These are phyloP conservation scores for Parelbella ahira DNA, from an alignment of 2,888 invertebrate species.

Conservation along the genomic window DNA sequence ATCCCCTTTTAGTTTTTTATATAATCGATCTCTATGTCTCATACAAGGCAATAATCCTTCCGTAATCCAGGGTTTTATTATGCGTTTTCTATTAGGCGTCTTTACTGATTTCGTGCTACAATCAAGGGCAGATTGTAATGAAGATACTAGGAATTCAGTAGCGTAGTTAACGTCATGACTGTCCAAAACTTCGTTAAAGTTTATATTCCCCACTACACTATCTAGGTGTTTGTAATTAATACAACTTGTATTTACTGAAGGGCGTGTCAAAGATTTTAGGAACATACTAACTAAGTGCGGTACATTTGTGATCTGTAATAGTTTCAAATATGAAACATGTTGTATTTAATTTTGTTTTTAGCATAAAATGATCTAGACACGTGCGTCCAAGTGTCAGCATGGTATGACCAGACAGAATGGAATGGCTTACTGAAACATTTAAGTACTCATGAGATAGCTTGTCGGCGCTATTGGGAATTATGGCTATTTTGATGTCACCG, in stretches of 20 bases:
- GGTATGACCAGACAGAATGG: conserved; percentile 25
- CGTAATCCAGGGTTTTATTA: conserved; percentile 4
- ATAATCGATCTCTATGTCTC: conserved; percentile 24
- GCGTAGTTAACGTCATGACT: not conserved
- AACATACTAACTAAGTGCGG: too few relatives aligned
- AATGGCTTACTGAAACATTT: conserved; percentile 27
- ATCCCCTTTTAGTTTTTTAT: conserved; percentile 21
- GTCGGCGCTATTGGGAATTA: conserved; percentile 11
- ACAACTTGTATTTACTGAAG: not conserved
- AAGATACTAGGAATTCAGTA: not conserved
- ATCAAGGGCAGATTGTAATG: not conserved
- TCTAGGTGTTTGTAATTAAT: not conserved
- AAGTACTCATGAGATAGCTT: conserved; percentile 27
- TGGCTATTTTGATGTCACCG: conserved; percentile 32
- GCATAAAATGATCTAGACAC: not conserved
- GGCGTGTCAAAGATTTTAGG: not conserved
- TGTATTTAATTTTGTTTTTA: conserved; percentile 1
- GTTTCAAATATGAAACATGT: not conserved
- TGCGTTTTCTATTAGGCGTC: conserved; percentile 1
- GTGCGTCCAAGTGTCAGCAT: not conserved
- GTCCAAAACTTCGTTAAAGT: not conserved
- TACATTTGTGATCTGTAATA: conserved; percentile 1
- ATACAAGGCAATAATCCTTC: conserved; percentile 20
- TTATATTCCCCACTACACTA: not conserved
- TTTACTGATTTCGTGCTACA: not conserved